phyloP scores from a whole-genome alignment of 2,797 vertebrate genomes.

The Aldrovandia affinis region DNA sequence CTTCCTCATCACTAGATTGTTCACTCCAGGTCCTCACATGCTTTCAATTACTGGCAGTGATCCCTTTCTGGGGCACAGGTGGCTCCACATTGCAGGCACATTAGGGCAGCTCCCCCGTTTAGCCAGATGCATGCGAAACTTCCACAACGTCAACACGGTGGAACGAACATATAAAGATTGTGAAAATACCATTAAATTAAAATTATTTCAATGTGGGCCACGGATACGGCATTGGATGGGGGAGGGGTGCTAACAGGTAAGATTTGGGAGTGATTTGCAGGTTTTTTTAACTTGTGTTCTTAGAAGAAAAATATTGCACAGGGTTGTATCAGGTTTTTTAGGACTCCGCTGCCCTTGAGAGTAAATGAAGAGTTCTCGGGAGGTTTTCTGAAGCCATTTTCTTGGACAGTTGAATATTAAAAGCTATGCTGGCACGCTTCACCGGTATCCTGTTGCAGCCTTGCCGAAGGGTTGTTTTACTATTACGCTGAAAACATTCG shows the following conservation, averaged over 20 bases:
- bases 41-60: constrained; percentile 62
- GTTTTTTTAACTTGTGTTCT: neutral
- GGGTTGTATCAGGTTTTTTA: neutral
- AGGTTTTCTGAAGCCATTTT: neutral
- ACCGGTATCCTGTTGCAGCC: neutral
- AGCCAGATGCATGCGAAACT: constrained; percentile 43
- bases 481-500: constrained; percentile 20
- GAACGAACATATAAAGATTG: constrained; percentile 58
- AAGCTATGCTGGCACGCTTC: neutral
- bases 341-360: neutral
- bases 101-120: constrained; percentile 26
- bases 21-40: constrained; percentile 54
- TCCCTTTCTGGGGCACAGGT: constrained; percentile 67
- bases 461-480: constrained; percentile 23
- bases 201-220: constrained; percentile 37
- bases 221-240: neutral
- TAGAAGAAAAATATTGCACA: neutral
- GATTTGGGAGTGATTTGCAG: constrained; percentile 14
- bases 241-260: constrained; percentile 8
- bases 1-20: constrained; percentile 49
- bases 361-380: neutral
- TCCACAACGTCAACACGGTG: constrained; percentile 50
- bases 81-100: constrained; percentile 38
- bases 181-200: constrained; percentile 61
- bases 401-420: neutral